phyloP scores from a whole-genome alignment of 2,797 vertebrate species.

The Cryptoblepharus egeriae region DNA sequence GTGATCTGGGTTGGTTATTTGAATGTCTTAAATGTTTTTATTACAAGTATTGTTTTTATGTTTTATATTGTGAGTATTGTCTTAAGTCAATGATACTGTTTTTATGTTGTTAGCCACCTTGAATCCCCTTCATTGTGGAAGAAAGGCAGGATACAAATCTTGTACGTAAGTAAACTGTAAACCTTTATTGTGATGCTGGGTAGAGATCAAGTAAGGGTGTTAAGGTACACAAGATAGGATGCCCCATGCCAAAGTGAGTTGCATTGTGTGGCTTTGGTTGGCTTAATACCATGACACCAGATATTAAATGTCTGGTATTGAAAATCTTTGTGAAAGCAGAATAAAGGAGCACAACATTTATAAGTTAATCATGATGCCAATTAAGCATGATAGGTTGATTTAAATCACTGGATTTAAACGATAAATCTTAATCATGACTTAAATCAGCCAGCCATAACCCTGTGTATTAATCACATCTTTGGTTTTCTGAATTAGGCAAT shows the following conservation, averaged over 20 bases:
- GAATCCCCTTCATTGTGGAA: no score
- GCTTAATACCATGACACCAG: conserved; percentile 30
- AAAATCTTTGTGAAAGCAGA: conserved; percentile 46
- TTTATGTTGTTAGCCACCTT: no score
- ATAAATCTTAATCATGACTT: conserved; percentile 6
- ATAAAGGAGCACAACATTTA: conserved; percentile 40
- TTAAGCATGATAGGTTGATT: conserved; percentile 41
- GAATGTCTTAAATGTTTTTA: no score
- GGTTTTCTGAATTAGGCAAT: not conserved
- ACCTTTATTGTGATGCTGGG: no score
- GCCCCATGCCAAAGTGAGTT: not conserved
- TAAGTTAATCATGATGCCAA: conserved; percentile 53
- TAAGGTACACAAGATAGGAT: no score
- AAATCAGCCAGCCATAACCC: not conserved
- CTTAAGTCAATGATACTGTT: no score
- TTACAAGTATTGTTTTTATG: no score
- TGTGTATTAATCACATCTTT: conserved; percentile 2
- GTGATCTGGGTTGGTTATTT: no score
- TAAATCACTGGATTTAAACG: conserved; percentile 4
- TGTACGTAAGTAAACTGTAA: not conserved
- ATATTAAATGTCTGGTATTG: conserved; percentile 23
- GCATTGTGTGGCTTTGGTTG: not conserved
- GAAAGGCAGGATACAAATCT: no score
- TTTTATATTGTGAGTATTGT: no score
- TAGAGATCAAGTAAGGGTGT: no score